A percentile compares a stretch with the other conserved stretches of the same genome.
phyloP scores from a whole-genome alignment of 2,113 vertebrate species.

The Brachyhypopomus gauderio region DNA sequence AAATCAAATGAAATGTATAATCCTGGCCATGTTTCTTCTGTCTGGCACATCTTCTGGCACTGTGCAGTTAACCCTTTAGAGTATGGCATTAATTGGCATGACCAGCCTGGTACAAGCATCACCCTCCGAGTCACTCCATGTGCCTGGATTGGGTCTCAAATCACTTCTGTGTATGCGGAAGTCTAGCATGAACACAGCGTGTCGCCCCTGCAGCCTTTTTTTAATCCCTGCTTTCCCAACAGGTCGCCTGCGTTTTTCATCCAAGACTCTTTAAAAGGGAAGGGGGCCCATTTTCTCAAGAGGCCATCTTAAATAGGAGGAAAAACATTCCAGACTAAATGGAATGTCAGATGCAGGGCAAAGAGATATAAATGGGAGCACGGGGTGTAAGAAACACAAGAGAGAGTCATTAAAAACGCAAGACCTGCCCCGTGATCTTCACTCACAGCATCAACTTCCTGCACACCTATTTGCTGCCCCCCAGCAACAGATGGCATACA shows the following conservation, averaged over 20 bases:
- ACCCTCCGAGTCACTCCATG: background rate
- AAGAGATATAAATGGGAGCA: background rate
- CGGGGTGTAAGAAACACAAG: background rate
- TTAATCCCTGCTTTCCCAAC: slow-evolving; percentile 16
- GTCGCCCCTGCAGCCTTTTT: background rate
- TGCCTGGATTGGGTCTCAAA: background rate
- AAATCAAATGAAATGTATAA: background rate
- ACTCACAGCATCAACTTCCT: slow-evolving; percentile 16
- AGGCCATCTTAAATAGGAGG: slow-evolving; percentile 38
- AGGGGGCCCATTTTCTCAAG: slow-evolving; percentile 1
- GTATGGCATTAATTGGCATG: background rate
- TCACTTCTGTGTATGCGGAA: background rate
- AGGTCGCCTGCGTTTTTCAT: slow-evolving; percentile 28
- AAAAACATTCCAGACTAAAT: slow-evolving; percentile 49
- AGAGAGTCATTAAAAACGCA: background rate
- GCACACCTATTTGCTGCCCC: background rate
- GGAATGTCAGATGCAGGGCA: slow-evolving; percentile 23
- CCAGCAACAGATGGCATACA: slow-evolving; percentile 67
- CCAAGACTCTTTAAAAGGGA: slow-evolving; percentile 26
- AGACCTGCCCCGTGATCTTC: background rate
- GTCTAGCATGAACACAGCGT: background rate
- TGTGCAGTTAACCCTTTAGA: background rate
- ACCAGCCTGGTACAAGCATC: background rate
- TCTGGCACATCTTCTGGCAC: background rate
- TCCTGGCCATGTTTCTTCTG: background rate